phyloP scores from a whole-genome alignment of 2,888 invertebrate species.

The Pristionchus exspectatus region DNA sequence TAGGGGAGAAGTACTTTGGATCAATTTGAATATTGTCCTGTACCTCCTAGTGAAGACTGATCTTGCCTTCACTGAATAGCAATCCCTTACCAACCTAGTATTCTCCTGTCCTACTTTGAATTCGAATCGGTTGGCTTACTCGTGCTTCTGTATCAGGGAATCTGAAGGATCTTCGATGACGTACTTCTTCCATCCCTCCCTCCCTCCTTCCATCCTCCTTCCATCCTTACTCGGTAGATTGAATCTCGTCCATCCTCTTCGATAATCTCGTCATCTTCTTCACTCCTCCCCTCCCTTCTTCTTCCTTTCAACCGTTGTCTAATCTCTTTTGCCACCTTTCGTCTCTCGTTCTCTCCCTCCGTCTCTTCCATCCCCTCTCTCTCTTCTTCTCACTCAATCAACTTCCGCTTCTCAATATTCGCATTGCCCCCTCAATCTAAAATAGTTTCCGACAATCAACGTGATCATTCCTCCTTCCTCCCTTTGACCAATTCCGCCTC shows the following conservation, averaged over 20 bases:
- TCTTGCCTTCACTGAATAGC: neutral
- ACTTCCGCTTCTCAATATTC: slow-evolving; percentile 38
- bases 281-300: slow-evolving; percentile 21
- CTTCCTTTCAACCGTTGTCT: slow-evolving; percentile 35
- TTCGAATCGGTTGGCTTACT: too few relatives aligned
- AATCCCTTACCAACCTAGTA: too few relatives aligned
- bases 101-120: too few relatives aligned
- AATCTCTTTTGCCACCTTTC: slow-evolving; percentile 38
- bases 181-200: neutral
- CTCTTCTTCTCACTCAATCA: slow-evolving; percentile 3
- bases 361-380: too few relatives aligned
- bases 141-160: too few relatives aligned
- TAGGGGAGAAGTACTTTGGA: neutral
- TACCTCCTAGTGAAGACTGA: neutral
- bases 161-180: neutral
- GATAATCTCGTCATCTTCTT: slow-evolving; percentile 48
- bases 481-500: neutral
- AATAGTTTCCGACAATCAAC: neutral
- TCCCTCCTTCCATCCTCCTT: neutral
- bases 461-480: neutral
- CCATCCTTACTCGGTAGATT: neutral
- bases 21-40: neutral
- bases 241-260: neutral
- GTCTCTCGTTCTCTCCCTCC: slow-evolving; percentile 20
- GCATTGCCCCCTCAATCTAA: neutral